Percentiles rank a stretch among this genome's conserved stretches.
Conservation (phyloP, 2,888 invertebrate species). For the Heliothis peltigera region DNA sequence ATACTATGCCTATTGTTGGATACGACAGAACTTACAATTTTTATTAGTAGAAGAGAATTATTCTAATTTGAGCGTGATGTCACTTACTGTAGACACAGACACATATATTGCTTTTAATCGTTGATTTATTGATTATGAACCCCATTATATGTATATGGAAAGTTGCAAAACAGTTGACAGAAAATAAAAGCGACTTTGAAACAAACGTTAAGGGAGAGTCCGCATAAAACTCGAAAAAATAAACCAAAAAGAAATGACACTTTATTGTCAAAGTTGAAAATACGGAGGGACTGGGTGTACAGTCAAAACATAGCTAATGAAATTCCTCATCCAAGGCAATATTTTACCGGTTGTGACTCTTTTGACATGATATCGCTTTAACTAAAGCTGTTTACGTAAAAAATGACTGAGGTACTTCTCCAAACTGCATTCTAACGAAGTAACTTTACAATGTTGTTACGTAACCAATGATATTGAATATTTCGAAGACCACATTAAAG, state of each 20-base stretch:
- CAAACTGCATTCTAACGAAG: background rate
- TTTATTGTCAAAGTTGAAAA: conserved; percentile 81
- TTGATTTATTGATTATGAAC: conserved; percentile 69
- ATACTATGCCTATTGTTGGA: conserved; percentile 52
- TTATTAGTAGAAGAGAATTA: conserved; percentile 75
- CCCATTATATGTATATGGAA: conserved; percentile 56
- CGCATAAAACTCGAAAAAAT: conserved; percentile 44
- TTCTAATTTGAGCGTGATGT: conserved; percentile 85
- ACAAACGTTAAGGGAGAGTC: conserved; percentile 53
- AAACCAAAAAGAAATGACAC: conserved; percentile 61
- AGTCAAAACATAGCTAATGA: conserved; percentile 59
- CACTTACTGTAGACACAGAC: conserved; percentile 70
- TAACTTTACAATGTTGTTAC: conserved; percentile 19
- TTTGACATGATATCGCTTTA: conserved; percentile 8
- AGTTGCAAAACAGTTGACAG: conserved; percentile 41
- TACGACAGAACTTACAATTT: conserved; percentile 59
- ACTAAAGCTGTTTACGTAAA: background rate
- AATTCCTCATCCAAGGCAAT: conserved; percentile 52
- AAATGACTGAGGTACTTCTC: no score
- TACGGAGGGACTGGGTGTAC: conserved; percentile 65
- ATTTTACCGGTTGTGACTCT: conserved; percentile 13
- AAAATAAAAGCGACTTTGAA: conserved; percentile 50
- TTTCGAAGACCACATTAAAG: conserved; percentile 31
- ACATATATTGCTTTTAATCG: conserved; percentile 83
- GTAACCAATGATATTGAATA: background rate